Percentiles rank a stretch among this genome's conserved stretches.
phyloP scores from a whole-genome alignment of 2,113 vertebrate genomes.

The Sphyrna mokarran region DNA sequence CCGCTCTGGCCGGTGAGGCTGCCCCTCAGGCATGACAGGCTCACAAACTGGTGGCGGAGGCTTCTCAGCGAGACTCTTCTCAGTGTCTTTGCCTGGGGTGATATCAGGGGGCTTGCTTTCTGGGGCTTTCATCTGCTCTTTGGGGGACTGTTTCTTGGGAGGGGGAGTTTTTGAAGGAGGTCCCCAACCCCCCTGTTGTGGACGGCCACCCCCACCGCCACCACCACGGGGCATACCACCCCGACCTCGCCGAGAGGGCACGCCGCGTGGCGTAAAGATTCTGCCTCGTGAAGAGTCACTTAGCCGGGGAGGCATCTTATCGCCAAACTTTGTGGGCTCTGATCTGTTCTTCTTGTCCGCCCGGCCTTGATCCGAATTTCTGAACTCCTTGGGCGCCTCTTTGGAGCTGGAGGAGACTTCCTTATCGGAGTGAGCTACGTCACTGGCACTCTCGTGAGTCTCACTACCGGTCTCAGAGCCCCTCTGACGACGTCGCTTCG shows the following conservation, averaged over 20 bases:
- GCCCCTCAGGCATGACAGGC: slow-evolving; percentile 41
- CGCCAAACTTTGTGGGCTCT: slow-evolving; percentile 43
- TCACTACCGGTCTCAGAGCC: slow-evolving; percentile 84
- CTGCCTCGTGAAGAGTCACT: slow-evolving; percentile 57
- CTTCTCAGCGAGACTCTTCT: slow-evolving; percentile 51
- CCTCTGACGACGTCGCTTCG: slow-evolving; percentile 77
- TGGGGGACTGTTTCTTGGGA: neutral
- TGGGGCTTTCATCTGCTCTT: neutral
- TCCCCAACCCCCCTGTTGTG: slow-evolving; percentile 12
- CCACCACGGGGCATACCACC: slow-evolving; percentile 60
- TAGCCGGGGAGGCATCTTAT: slow-evolving; percentile 40
- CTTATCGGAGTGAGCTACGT: slow-evolving; percentile 73
- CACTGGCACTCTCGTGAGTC: slow-evolving; percentile 66
- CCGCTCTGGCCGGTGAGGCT: slow-evolving; percentile 47
- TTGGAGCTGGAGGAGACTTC: slow-evolving; percentile 61
- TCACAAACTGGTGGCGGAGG: slow-evolving; percentile 45
- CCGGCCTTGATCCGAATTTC: neutral
- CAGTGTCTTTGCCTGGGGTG: slow-evolving; percentile 36
- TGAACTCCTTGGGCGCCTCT: slow-evolving; percentile 40
- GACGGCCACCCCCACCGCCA: slow-evolving; percentile 35
- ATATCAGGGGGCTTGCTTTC: neutral
- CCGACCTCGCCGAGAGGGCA: slow-evolving; percentile 75
- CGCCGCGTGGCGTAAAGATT: slow-evolving; percentile 81
- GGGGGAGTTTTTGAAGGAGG: neutral
- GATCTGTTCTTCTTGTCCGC: neutral